Evolutionary conservation across 2,797 vertebrate genomes (phyloP), one percentile per base, ranked within the genome.

Genomic region (Halcyon leucocephala): DNA sequence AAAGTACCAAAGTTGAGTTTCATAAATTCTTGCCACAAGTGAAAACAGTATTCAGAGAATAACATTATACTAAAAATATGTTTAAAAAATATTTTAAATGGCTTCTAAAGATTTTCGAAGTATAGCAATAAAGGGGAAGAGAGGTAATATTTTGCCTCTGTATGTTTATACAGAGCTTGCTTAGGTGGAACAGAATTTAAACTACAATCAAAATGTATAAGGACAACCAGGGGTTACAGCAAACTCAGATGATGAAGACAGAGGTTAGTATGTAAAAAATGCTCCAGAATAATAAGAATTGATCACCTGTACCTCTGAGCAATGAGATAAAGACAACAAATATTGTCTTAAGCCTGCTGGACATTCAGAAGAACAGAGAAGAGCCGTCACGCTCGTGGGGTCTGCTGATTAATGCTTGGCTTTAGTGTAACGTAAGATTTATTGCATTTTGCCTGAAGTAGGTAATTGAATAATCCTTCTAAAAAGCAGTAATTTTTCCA

Each of bases 391-490:
- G 76, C 57, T 90, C 14, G 3, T 51, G 82, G 37, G 33, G 55
- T 78, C 82, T 58, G 26, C 76, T 96, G 96, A 97, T 96, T 96
- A 94, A 96, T 96, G 95, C 52, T 31, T 52, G 44, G 88, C 88
- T 96, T 94, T 62, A 93, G 73, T 7, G 21, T 69, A 97, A 95
- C 6, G 0, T 42, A 93, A 92, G 93, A 96, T 96, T 97, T 97
- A 97, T 81, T 91, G 73, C 73, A 67, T 90, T 95, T 88, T 86
- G 72, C 87, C 90, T 86, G 61, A 92, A 96, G 79, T 86, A 67
- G 86, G 82, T 97, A 96, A 97, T 92, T 88, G 91, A 91, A 96
- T 96, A 97, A 97, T 97, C 95, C 91, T 37, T 79, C 73, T 93
- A 96, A 96, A 97, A 97, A 89, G 82, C 74, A 95, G 55, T 95